A percentile compares a stretch with the other conserved stretches of the same genome.
Evolutionary conservation across 2,113 vertebrate genomes (phyloP).

Genomic region (Odocoileus hemionus): DNA sequence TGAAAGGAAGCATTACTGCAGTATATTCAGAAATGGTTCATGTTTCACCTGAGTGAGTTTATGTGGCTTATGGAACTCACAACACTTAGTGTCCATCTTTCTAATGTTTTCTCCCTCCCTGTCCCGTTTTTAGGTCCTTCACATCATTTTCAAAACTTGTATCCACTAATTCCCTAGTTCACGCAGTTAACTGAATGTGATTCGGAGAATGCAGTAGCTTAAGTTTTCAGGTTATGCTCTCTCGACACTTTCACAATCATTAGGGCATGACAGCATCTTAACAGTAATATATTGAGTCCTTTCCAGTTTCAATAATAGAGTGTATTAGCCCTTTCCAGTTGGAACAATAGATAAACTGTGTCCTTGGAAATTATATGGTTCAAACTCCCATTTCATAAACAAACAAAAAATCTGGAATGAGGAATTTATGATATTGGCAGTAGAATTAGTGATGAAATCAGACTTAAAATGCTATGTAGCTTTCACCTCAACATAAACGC

Average conservation of each 20-base stretch:
- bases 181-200: neutral
- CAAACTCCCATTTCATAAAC: neutral
- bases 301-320: neutral
- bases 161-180: neutral
- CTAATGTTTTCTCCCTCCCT: neutral
- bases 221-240: neutral
- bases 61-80: slow-evolving; percentile 7
- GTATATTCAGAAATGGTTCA: neutral
- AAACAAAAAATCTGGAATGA: neutral
- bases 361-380: neutral
- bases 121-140: neutral
- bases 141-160: neutral
- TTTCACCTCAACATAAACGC: neutral
- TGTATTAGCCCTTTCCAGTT: neutral
- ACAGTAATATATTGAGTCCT: neutral
- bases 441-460: neutral
- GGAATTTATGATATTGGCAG: neutral
- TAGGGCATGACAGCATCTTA: neutral
- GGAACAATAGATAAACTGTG: neutral
- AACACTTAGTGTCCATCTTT: neutral
- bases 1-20: neutral
- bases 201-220: neutral
- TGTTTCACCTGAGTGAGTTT: slow-evolving; percentile 42
- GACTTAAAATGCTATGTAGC: neutral
- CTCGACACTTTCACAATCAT: neutral